Base-by-base conservation (phyloP, 2,113 vertebrate genomes). In the Arizona elegans region DNA sequence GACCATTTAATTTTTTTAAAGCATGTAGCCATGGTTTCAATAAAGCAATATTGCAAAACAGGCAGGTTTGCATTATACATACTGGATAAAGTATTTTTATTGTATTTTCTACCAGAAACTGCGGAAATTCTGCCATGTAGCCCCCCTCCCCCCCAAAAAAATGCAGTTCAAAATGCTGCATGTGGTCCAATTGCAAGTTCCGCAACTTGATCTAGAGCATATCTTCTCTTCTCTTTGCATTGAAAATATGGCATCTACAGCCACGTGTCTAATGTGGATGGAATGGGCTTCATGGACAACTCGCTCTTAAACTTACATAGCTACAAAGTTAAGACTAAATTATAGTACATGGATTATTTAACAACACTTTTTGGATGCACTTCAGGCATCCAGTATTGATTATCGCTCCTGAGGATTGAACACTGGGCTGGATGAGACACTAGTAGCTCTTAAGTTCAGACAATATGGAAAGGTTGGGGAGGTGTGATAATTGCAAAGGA, bases 381-480 rank as follows among this genome's bases (percentile, higher is more conserved):
- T 86, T 43, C 81, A 90, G 90, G 86, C 50, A 33, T 24, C 86
- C 52, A 47, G 53, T 90, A 55, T 53, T 56, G 81, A 54, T 19
- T 43, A 58, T 90, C n/a, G 62, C 62, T 65, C 43, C 38, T 65
- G 56, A 85, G 29, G 21, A 38, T 12, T 59, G 88, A 90, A 65
- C 62, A 26, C 56, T 62, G 47, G 29, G 21, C n/a, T 90, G 65
- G 56, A 87, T 65, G 50, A 56, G 58, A 89, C 56, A 90, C 21
- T 87, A 89, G 56, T 87, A 90, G 47, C 47, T 87, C 92, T 90
- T 90, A 58, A 90, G 81, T 62, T 87, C 92, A 89, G 87, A 94
- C 95, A 91, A 92, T 87, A 95, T 95, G 10, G 43, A 94, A 92
- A 94, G 93, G 94, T 95, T 92, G 91, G 94, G 52, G 54, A 93